Conservation (phyloP, 2,888 invertebrate genomes). For the Anagyrus pseudococci region DNA sequence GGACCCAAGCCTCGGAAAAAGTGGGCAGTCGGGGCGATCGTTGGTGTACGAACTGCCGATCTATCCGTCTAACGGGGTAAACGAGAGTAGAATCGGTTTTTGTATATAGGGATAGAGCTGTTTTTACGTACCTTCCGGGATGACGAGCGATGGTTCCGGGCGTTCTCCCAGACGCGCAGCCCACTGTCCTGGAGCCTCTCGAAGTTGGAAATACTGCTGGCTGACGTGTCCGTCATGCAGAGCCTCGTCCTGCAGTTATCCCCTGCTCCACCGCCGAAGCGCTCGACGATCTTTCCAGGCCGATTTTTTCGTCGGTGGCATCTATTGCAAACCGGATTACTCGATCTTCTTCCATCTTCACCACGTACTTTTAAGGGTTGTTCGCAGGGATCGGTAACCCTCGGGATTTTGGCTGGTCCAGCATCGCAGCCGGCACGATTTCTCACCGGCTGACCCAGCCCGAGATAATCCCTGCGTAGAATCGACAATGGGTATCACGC, state of each 20-base stretch:
- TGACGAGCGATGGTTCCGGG: background rate
- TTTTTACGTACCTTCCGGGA: constrained; percentile 9
- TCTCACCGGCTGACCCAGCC: background rate
- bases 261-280: no score
- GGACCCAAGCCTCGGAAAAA: constrained; percentile 65
- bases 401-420: no score
- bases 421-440: background rate
- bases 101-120: background rate
- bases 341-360: no score
- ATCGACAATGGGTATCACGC: no score
- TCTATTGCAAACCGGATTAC: no score
- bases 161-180: constrained; percentile 49
- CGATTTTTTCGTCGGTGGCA: no score
- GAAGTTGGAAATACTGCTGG: constrained; percentile 27
- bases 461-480: constrained; percentile 1
- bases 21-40: constrained; percentile 61
- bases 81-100: background rate
- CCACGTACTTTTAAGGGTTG: no score
- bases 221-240: background rate
- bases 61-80: constrained; percentile 46
- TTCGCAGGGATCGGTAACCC: no score
- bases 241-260: constrained; percentile 58
- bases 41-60: no score
- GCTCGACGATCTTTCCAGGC: no score
- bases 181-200: constrained; percentile 46